phyloP scores from a whole-genome alignment of 2,113 vertebrate genomes.

The Coryphaenoides rupestris region DNA sequence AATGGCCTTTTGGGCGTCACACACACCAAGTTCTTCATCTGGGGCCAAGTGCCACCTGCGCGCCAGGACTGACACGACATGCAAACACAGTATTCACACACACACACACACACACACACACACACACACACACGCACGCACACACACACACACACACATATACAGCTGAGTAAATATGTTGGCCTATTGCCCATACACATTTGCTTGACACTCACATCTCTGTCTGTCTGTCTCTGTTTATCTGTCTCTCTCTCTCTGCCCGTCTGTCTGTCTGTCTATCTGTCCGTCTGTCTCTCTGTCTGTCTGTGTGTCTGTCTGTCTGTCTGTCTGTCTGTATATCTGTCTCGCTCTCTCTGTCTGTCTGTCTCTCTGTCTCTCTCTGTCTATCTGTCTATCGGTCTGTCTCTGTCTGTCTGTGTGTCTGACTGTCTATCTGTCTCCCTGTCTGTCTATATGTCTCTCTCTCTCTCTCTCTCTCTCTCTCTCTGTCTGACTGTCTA shows the following conservation, averaged over 20 bases:
- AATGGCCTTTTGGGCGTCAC: constrained; percentile 50
- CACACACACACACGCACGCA: no score
- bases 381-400: constrained; percentile 32
- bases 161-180: constrained; percentile 25
- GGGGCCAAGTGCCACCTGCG: constrained; percentile 16
- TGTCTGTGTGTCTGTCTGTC: constrained; percentile 29
- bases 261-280: constrained; percentile 29
- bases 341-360: no score
- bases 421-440: constrained; percentile 28
- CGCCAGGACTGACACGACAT: neutral
- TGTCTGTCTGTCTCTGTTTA: constrained; percentile 2
- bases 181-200: constrained; percentile 61
- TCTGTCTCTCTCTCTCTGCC: constrained; percentile 30
- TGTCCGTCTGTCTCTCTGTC: constrained; percentile 25
- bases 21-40: constrained; percentile 4
- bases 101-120: no score
- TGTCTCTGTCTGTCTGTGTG: neutral
- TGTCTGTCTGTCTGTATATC: constrained; percentile 37
- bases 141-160: no score
- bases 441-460: no score
- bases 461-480: constrained; percentile 30
- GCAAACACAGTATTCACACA: constrained; percentile 29
- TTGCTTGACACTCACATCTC: constrained; percentile 1
- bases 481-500: constrained; percentile 11
- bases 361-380: constrained; percentile 28